Evolutionary conservation across 2,113 vertebrate species (phyloP), one percentile per base, ranked within the genome.

Genomic region (Anoplopoma fimbria): DNA sequence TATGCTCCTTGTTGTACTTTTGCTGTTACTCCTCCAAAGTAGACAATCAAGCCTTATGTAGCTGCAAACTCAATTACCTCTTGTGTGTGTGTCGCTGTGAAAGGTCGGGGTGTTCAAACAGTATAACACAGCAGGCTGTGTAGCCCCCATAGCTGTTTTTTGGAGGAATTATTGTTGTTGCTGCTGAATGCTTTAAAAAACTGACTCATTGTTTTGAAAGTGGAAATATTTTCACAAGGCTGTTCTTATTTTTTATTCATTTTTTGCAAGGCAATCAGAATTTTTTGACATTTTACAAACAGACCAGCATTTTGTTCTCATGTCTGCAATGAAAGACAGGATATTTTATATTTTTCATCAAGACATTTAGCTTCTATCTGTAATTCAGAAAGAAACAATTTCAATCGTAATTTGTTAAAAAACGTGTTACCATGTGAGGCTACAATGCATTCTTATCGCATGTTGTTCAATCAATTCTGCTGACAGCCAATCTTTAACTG

Each of bases 1-100:
- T 75, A 86, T 82, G 62, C 71, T 82, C 68, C 55, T 87, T 83
- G 79, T 83, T 78, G 73, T 47, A 53, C 40, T 55, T 80, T 81
- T 83, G 55, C 64, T 81, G 62, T 83, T 78, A 82, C 57, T 87
- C 81, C 29, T 82, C 57, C 61, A 75, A 88, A 77, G 57, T 60
- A 72, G 42, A 69, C 69, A 82, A 82, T 87, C 69, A 53, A 25
- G 12, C 36, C 42, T 38, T 53, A 69, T 64, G 53, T 45, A 4
- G 62, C 83, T 67, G 45, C 67, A 86, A 82, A 84, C 71, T 65
- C 61, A 75, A 77, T 82, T 75, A 79, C 25, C 31, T 79, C 53
- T 45, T 9, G 40, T 53, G 13, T 40, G 31, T 17, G 14, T 15
- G 29, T 57, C 2, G 0, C 65, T 86, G 63, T 31, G 33, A 78